phyloP scores from a whole-genome alignment of 2,888 invertebrate species.

The Drosophila pegasa region DNA sequence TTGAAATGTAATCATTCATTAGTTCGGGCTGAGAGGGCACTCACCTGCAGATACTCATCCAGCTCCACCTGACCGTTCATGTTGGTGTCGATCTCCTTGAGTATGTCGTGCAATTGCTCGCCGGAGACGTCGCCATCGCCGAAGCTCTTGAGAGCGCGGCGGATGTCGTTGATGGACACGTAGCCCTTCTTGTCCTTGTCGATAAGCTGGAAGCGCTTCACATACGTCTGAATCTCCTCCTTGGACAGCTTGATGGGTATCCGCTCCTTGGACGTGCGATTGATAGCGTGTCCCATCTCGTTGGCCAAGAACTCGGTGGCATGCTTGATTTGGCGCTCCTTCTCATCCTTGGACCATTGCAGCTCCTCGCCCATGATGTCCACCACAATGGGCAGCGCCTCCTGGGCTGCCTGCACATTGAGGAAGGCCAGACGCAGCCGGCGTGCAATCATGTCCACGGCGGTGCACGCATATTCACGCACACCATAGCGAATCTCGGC shows the following conservation, averaged over 20 bases:
- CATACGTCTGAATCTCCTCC: slow-evolving; percentile 97
- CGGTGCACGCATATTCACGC: slow-evolving; percentile 97
- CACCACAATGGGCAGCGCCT: slow-evolving; percentile 95
- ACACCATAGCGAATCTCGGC: slow-evolving; percentile 97
- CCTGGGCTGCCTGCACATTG: slow-evolving; percentile 98
- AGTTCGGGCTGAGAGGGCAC: not conserved
- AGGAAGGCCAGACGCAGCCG: slow-evolving; percentile 97
- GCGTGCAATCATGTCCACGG: slow-evolving; percentile 98
- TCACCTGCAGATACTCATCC: slow-evolving; percentile 99
- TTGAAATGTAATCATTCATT: not conserved
- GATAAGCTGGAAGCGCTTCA: slow-evolving; percentile 97
- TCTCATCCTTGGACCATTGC: slow-evolving; percentile 93
- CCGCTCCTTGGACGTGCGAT: slow-evolving; percentile 93
- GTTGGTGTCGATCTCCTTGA: slow-evolving; percentile 99
- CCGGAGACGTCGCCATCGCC: slow-evolving; percentile 94
- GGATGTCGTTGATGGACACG: slow-evolving; percentile 98
- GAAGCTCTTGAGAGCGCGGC: slow-evolving; percentile 95
- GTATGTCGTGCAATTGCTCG: slow-evolving; percentile 98
- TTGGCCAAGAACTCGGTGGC: slow-evolving; percentile 94
- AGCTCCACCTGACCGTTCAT: slow-evolving; percentile 99
- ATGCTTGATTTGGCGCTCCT: slow-evolving; percentile 91
- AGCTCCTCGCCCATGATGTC: slow-evolving; percentile 99
- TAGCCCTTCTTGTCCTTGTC: slow-evolving; percentile 98
- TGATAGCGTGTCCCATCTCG: slow-evolving; percentile 99
- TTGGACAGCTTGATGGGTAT: slow-evolving; percentile 96